Conservation (phyloP, 2,113 vertebrate species). For the Cinclus mexicanus region DNA sequence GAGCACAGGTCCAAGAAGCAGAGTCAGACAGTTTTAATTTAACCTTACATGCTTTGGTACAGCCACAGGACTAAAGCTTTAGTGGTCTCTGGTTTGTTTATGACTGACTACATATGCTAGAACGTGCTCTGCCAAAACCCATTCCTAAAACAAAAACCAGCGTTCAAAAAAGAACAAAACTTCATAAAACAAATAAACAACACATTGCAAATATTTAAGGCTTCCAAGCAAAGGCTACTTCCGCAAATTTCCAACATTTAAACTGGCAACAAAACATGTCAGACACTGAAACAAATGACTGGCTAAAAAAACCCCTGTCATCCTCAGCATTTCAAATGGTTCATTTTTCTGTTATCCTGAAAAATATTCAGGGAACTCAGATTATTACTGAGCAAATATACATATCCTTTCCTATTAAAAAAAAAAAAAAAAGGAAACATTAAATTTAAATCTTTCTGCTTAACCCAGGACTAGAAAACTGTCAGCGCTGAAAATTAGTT, state of each 20-base stretch:
- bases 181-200: conserved; percentile 41
- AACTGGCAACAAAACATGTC: not conserved
- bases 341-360: not conserved
- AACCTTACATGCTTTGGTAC: not conserved
- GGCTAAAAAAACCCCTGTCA: rapidly evolving
- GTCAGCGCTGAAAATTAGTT: conserved; percentile 40
- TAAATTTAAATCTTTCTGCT: not conserved
- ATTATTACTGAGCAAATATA: not conserved
- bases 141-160: conserved; percentile 13
- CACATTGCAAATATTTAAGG: not conserved
- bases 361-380: not conserved
- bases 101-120: not conserved
- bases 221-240: conserved; percentile 25
- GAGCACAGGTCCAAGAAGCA: not conserved
- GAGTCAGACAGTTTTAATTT: not conserved
- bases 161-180: not conserved
- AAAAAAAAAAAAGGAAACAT: not conserved
- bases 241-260: not conserved
- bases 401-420: not conserved
- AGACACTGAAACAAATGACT: not conserved
- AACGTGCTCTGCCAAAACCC: not conserved
- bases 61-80: not conserved
- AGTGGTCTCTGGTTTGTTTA: not conserved
- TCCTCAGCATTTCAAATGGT: not conserved
- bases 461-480: conserved; percentile 13